Base-by-base conservation (phyloP, 2,797 vertebrate genomes). In the Babyrousa celebensis region DNA sequence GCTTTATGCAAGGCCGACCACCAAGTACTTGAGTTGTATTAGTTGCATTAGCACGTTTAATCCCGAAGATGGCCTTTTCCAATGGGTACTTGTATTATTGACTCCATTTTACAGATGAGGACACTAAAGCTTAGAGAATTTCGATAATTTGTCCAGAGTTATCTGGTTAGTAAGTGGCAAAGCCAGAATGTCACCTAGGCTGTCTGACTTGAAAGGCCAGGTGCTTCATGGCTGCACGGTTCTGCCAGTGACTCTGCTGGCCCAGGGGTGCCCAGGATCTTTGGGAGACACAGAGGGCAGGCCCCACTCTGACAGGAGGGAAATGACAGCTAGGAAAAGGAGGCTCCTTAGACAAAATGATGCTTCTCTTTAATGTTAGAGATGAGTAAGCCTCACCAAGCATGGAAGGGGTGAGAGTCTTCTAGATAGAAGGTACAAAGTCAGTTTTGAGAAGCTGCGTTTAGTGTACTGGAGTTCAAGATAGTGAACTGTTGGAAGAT, bases 141-240 rank as follows among this genome's bases (percentile, higher is more conserved):
- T n/a, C 29, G 25, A n/a, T 71, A n/a, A n/a, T 91, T 85, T 77
- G 40, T 80, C 72, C 27, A 23, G 3, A 27, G 54, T 75, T 92
- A 18, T 79, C 65, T 84, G 80, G 36, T 80, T 58, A 68, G 60
- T 79, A 84, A 95, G 60, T 87, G 20, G 54, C 85, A 80, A 52
- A 74, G 48, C 68, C 82, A 32, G 29, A 29, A 36, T 48, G 23
- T 18, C 29, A 0, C 12, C 58, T 16, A 6, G 43, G 20, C 62
- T 40, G 29, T 83, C 56, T 58, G 29, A 16, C 56, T 82, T 18
- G 52, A 56, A 52, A 83, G 91, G 36, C 80, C 8, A 1, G 0
- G 17, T 2, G 4, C 54, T 43, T 54, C 16, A 10, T 48, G 6
- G 12, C 25, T 91, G 17, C 20, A 2, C 68, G 16, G 0, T n/a